Evolutionary conservation across 1,140 invertebrate genomes (phyloP), one percentile per base, ranked within the genome.

Genomic region (Pseudachorutes palmiensis): DNA sequence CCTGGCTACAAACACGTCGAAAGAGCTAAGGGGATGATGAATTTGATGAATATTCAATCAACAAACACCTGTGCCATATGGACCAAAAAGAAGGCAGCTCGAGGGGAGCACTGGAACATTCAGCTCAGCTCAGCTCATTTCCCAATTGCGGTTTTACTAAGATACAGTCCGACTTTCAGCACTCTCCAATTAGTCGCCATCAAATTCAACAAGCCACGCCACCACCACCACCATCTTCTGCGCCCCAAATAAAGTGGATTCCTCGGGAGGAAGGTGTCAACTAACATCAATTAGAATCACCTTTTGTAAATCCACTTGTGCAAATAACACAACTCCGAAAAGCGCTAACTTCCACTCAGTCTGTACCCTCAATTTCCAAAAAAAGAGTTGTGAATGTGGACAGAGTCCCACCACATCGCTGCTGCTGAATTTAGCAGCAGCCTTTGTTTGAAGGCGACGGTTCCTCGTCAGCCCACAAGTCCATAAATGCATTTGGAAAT

Each of bases 41-140:
- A 41, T 41, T 41, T 67, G 69, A 73, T 73, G 72, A 73, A 73
- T 73, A 73, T 73, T 73, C 72, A 73, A 73, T 73, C 69, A 73
- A 70, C 36, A 71, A 73, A 73, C 72, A 73, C 72, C 72, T 73
- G 72, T 71, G 72, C 67, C 72, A 73, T 73, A 71, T 73, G 72
- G 63, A 68, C 68, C 58, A 67, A 64, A 61, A 61, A 3, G 29
- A 61, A 26, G 28, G 32, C 22, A 61, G 22, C 9, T 9, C 3
- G 32, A 61, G 12, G 66, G 63, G 66, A 71, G 57, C 45, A 71
- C 66, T 68, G 58, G 63, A 66, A 29, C 66, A 70, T 65, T 41
- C 19, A 41, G 51, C 65, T 33, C 51, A 62, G n/a, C n/a, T 68
- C 66, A 58, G 58, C 64, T 59, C 66, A 60, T 59, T 68, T 68